Evolutionary conservation across 2,797 vertebrate genomes (phyloP), one percentile per base, ranked within the genome.

Genomic region (Bovichtus diacanthus): DNA sequence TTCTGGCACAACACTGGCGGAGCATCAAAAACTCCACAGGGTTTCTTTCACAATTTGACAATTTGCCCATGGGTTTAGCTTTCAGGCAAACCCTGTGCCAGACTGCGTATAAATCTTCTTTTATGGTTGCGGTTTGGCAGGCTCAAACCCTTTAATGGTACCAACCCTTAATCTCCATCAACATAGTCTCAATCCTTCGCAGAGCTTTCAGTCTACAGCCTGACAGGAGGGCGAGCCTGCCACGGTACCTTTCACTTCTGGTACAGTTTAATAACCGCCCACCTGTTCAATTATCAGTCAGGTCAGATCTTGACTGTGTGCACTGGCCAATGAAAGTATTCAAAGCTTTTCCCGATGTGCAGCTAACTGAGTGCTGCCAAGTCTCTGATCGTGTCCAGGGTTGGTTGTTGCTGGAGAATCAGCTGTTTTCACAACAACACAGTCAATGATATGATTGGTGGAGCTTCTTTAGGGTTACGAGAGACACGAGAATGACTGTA

Each of bases 301-400:
- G 21, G 63, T 59, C 21, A 8, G 38, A 63, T 55, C 69, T 66
- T 34, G 68, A 15, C 39, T 76, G 10, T 65, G 74, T 34, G 2
- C 0, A 3, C 18, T n/a, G 44, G 51, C 53, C 43, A 58, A 21
- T 38, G 19, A 55, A 23, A 55, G n/a, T 44, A 36, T 29, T 56
- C 11, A 59, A 18, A 29, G 51, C 25, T 56, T 31, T 34, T 65
- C 50, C 81, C 84, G 73, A 82, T 82, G 78, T n/a, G n/a, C n/a
- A n/a, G n/a, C n/a, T 34, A 34, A 31, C 7, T 34, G 31, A 34
- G 31, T 34, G 31, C 1, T 34, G 34, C 34, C 31, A 34, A 34
- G 31, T 9, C 31, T 9, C 31, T 34, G 9, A 9, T 34, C 31
- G 34, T 34, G 31, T 34, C 6, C 34, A 34, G 31, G 31, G 31